A percentile compares a stretch with the other conserved stretches of the same genome.
Conservation (phyloP, 2,113 vertebrate genomes). For the Labeo rohita region DNA sequence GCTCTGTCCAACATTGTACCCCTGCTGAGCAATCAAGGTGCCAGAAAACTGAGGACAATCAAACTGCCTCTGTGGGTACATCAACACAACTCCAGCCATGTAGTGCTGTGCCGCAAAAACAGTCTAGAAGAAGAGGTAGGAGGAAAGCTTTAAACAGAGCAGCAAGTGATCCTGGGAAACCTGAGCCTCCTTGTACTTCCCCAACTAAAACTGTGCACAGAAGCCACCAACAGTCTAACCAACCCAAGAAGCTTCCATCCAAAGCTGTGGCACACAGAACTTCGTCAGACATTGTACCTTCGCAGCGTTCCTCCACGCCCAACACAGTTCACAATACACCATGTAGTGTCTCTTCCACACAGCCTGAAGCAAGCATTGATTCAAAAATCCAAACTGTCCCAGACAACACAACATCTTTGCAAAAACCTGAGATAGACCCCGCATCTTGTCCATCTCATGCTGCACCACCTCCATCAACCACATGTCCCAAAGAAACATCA, state of each 20-base stretch:
- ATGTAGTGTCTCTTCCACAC: constrained; percentile 4
- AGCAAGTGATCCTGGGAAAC: constrained; percentile 74
- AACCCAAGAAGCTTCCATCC: not conserved
- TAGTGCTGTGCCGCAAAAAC: constrained; percentile 38
- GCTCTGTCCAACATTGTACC: not conserved
- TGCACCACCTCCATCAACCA: not conserved
- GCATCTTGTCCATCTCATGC: not conserved
- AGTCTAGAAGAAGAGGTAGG: constrained; percentile 60
- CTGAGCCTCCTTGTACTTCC: constrained; percentile 65
- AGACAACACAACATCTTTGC: not conserved
- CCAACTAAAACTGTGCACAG: constrained; percentile 24
- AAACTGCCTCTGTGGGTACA: not conserved
- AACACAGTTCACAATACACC: not conserved
- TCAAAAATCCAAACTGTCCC: not conserved
- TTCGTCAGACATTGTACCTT: not conserved
- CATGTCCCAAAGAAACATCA: constrained; percentile 20
- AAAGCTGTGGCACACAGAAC: not conserved
- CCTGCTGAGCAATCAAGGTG: constrained; percentile 53
- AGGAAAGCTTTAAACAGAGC: constrained; percentile 67
- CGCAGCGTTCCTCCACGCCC: not conserved
- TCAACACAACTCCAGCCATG: constrained; percentile 62
- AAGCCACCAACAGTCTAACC: not conserved
- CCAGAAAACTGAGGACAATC: constrained; percentile 35
- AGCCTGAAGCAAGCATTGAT: not conserved
- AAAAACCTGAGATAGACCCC: not conserved